phyloP scores from a whole-genome alignment of 2,113 vertebrate genomes.

The Hepsetus odoe region DNA sequence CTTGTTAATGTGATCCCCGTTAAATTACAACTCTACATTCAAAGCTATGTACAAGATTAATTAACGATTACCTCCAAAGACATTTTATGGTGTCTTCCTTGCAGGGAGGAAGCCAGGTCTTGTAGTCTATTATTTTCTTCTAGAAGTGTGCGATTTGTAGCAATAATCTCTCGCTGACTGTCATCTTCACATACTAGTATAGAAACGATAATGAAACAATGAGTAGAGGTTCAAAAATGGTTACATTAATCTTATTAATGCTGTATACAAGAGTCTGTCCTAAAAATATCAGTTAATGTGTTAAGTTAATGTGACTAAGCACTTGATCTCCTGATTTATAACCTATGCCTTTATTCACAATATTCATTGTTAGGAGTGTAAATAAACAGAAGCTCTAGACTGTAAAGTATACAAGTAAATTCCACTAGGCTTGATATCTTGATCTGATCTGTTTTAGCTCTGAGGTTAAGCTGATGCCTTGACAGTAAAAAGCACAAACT shows the following conservation, averaged over 20 bases:
- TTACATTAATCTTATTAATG: neutral
- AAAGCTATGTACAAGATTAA: neutral
- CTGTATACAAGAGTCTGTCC: too few species aligned
- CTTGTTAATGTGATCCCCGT: neutral
- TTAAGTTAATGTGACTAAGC: too few species aligned
- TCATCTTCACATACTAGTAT: conserved; percentile 65
- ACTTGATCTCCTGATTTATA: too few species aligned
- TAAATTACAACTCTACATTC: neutral
- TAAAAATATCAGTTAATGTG: too few species aligned
- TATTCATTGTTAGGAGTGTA: too few species aligned
- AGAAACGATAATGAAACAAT: conserved; percentile 17
- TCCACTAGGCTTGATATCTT: too few species aligned
- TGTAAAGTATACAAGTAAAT: neutral
- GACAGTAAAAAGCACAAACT: too few species aligned
- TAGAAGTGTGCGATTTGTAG: conserved; percentile 74
- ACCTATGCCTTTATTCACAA: too few species aligned
- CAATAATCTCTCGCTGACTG: conserved; percentile 62
- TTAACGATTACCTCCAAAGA: conserved; percentile 81
- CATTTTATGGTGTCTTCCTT: conserved; percentile 90
- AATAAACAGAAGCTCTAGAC: too few species aligned
- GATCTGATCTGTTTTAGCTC: too few species aligned
- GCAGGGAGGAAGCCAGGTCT: conserved; percentile 85
- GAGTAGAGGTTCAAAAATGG: neutral
- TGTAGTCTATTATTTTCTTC: conserved; percentile 83
- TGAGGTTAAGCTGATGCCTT: too few species aligned